Conservation (phyloP, 2,888 invertebrate genomes). For the Biston betularia region DNA sequence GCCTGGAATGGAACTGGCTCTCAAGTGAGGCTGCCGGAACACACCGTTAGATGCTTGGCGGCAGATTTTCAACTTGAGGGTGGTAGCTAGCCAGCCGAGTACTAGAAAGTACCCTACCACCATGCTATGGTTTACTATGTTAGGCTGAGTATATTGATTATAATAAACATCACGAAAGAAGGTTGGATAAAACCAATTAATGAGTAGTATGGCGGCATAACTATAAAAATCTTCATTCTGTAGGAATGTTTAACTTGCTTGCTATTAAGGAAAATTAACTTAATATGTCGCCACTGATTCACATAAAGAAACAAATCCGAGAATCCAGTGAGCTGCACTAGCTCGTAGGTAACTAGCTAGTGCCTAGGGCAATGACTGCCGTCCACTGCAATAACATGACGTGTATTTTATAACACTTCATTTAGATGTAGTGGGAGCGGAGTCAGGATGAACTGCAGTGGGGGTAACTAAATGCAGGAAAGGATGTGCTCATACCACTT, state of each 20-base stretch:
- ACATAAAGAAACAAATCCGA: conserved; percentile 3
- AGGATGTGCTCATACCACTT: background rate
- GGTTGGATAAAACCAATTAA: too few relatives aligned
- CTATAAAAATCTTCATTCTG: background rate
- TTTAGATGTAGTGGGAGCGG: conserved; percentile 10
- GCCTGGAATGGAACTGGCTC: too few relatives aligned
- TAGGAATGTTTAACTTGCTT: background rate
- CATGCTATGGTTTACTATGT: too few relatives aligned
- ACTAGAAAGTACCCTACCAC: too few relatives aligned
- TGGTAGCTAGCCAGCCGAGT: too few relatives aligned
- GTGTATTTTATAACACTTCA: conserved; percentile 17
- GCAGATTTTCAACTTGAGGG: too few relatives aligned
- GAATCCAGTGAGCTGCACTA: background rate
- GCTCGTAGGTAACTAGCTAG: background rate
- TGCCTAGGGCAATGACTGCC: conserved; percentile 26
- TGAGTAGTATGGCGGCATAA: background rate
- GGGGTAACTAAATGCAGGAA: background rate
- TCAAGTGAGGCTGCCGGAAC: too few relatives aligned
- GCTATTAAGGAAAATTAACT: background rate
- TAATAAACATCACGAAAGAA: too few relatives aligned
- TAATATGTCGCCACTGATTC: background rate
- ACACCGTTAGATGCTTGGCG: too few relatives aligned
- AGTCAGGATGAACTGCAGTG: conserved; percentile 1
- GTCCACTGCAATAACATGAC: conserved; percentile 17
- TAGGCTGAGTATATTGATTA: too few relatives aligned